phyloP scores from a whole-genome alignment of 2,888 invertebrate genomes.

The Tryphoninae sp. region DNA sequence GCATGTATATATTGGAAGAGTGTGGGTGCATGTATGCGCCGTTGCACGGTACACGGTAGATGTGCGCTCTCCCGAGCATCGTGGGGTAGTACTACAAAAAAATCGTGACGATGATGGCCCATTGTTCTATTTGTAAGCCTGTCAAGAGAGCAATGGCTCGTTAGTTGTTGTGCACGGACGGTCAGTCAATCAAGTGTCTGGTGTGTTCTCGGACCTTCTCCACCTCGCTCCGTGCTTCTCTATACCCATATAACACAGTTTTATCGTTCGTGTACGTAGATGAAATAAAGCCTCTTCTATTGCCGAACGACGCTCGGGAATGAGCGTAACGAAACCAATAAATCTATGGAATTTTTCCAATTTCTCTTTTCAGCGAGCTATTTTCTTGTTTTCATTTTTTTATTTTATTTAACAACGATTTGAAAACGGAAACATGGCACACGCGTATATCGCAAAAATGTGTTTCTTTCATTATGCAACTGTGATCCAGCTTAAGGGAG shows the following conservation, averaged over 20 bases:
- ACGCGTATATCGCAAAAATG: not conserved
- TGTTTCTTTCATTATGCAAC: not conserved
- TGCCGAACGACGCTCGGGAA: slow-evolving; percentile 33
- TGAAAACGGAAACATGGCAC: not conserved
- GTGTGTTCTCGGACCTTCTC: slow-evolving; percentile 42
- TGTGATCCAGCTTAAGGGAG: not conserved
- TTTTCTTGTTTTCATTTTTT: not conserved
- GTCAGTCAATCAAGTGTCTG: slow-evolving; percentile 62
- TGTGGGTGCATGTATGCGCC: not conserved
- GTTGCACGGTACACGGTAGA: slow-evolving; percentile 28
- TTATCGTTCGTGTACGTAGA: slow-evolving; percentile 42
- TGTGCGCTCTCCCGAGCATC: slow-evolving; percentile 13
- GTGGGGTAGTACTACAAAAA: slow-evolving; percentile 17
- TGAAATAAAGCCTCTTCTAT: slow-evolving; percentile 56
- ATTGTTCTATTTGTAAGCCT: slow-evolving; percentile 61
- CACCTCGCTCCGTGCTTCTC: slow-evolving; percentile 31
- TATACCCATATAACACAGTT: slow-evolving; percentile 12
- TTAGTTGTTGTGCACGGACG: slow-evolving; percentile 56
- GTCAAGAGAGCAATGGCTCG: slow-evolving; percentile 61
- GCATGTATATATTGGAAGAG: not conserved
- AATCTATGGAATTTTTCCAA: slow-evolving; percentile 31
- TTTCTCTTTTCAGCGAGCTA: not conserved
- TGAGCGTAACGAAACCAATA: slow-evolving; percentile 34
- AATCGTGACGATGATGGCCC: slow-evolving; percentile 47
- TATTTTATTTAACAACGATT: not conserved